Base-by-base conservation (phyloP, 2,888 invertebrate species). In the Lasioglossum pauxillum region DNA sequence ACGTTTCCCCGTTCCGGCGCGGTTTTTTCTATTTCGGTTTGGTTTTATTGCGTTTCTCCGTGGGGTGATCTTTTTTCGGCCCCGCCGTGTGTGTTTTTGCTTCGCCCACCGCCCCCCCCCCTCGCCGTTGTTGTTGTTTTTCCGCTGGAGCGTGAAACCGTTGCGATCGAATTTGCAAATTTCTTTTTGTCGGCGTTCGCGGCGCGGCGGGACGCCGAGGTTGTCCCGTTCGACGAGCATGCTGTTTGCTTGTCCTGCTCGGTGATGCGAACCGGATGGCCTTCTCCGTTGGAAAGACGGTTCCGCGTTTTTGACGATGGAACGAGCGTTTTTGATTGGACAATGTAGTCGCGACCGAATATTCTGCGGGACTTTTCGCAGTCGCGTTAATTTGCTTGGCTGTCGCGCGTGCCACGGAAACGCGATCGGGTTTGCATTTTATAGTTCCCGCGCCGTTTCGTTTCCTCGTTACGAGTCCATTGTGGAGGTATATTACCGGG, bases 151-250 rank as follows among this genome's bases (percentile, higher is more conserved):
- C 10, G 35, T 31, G 14, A 19, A 14, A 31, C 44, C 10, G 46
- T 35, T 49, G 14, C 10, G 27, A 23, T n/a, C 44, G 31, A 60
- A 81, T 83, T 81, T 27, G 23, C 27, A n/a, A 67, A 44, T 23
- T 27, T 23, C 53, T 23, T 44, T 53, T 7, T 38, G 49, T 12
- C 53, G 12, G 31, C 19, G 19, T 2, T 46, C 44, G 16, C 46
- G 46, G 46, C 4, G 16, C 38, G 71, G 53, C 53, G 23, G 14
- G 19, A 23, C 8, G 49, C 19, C 49, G 31, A 31, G 46, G 23
- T 53, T 49, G 53, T 23, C 53, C 35, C 46, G 46, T 31, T 75
- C 27, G 44, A 12, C 76, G 41, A 76, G 27, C 19, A 60, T 16
- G 75, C 0, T 41, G 41, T 60, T 75, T 75, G n/a, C 75, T 60